These are phyloP conservation scores for Coracias cyanogaster DNA, from an alignment of 2,797 vertebrate species.

Conservation along the genomic window DNA sequence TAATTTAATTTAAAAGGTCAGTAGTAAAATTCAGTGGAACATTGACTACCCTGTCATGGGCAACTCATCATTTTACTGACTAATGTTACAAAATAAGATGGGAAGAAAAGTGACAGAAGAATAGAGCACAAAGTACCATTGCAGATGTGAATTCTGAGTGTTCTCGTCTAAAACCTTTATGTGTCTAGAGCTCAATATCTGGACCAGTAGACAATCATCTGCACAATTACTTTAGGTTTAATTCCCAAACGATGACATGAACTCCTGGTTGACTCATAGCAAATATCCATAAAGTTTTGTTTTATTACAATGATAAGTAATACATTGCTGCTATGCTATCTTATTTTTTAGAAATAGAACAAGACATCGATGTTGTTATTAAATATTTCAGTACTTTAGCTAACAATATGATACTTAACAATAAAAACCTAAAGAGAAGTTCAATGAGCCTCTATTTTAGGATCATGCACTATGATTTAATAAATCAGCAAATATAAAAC, in stretches of 20 bases:
- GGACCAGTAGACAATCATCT: neutral
- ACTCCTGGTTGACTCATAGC: neutral
- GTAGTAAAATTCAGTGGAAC: neutral
- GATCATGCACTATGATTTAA: neutral
- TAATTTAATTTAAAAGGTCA: neutral
- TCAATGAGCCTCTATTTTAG: neutral
- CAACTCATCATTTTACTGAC: neutral
- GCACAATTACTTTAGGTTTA: neutral
- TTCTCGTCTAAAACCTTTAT: neutral
- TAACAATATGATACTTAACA: neutral
- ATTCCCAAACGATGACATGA: neutral
- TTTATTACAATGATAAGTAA: neutral
- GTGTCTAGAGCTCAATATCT: neutral
- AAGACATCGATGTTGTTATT: neutral
- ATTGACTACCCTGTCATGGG: neutral
- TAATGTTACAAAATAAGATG: neutral
- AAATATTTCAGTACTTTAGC: neutral
- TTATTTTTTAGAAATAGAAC: neutral
- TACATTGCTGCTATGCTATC: neutral
- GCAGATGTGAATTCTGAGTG: neutral
- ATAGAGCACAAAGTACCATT: neutral
- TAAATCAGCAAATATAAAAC: neutral
- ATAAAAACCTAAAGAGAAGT: neutral
- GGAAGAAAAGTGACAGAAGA: neutral
- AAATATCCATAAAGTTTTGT: neutral